These are phyloP conservation scores for Sinocyclocheilus grahami DNA, from an alignment of 2,113 vertebrate genomes.

Conservation along the genomic window DNA sequence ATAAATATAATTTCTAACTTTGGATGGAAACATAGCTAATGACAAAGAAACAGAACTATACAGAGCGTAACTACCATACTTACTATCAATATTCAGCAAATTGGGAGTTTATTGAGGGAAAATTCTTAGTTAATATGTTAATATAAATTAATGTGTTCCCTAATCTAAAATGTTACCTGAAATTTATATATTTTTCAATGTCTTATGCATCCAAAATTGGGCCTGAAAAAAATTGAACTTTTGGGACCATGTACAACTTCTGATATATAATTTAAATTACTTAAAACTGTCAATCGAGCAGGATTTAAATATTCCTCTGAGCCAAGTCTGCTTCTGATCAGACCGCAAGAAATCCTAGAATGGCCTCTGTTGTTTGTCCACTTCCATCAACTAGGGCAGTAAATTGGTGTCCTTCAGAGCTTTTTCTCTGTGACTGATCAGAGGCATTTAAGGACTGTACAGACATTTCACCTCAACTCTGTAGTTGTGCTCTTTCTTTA, in stretches of 20 bases:
- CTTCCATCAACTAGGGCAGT: neutral
- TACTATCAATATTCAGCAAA: too few species aligned
- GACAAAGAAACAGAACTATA: too few species aligned
- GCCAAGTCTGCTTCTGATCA: neutral
- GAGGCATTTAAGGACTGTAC: neutral
- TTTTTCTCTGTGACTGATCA: neutral
- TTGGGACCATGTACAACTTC: neutral
- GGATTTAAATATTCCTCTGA: neutral
- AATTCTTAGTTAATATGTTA: too few species aligned
- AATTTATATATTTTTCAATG: neutral
- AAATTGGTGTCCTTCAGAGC: slow-evolving; percentile 10
- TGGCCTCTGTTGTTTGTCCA: neutral
- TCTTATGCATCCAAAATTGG: neutral
- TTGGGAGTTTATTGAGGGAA: too few species aligned
- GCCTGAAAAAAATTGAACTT: too few species aligned
- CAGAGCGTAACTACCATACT: too few species aligned
- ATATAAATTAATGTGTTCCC: too few species aligned
- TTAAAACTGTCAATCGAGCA: neutral
- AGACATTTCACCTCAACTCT: neutral
- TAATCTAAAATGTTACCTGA: too few species aligned
- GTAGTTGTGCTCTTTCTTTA: neutral
- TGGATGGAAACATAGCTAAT: too few species aligned
- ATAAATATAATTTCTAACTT: too few species aligned
- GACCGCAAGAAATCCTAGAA: neutral
- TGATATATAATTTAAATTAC: neutral